Evolutionary conservation across 64 coral and sea anemone species (phyloP).

Genomic region (Pocillopora verrucosa): DNA sequence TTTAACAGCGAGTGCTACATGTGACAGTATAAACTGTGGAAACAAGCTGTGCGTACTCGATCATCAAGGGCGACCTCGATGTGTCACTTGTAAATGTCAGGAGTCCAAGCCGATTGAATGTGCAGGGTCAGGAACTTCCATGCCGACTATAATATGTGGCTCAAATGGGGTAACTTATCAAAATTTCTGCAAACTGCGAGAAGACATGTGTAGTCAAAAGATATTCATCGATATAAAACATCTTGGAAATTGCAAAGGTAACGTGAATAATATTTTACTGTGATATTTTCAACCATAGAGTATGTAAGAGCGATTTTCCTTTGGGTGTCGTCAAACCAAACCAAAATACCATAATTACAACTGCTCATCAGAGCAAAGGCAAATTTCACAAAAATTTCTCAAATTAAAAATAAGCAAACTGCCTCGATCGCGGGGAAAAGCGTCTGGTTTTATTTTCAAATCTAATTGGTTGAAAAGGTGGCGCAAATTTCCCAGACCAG

Average conservation of each 20-base stretch:
- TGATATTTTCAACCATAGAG: background rate
- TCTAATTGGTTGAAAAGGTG: too few species aligned
- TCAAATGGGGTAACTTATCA: constrained; percentile 29
- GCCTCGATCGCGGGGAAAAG: too few species aligned
- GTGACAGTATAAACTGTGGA: background rate
- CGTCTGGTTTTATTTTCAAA: too few species aligned
- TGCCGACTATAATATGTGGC: constrained; percentile 30
- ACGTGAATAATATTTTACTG: background rate
- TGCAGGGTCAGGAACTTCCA: background rate
- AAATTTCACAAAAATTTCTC: too few species aligned
- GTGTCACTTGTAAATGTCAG: constrained; percentile 27
- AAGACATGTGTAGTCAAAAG: constrained; percentile 41
- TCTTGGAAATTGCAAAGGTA: constrained; percentile 40
- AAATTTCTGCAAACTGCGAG: constrained; percentile 43
- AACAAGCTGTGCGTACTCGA: constrained; percentile 32
- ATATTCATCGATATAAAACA: constrained; percentile 37
- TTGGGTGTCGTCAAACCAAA: too few species aligned
- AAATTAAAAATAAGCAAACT: too few species aligned
- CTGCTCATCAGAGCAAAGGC: too few species aligned
- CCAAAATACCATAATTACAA: too few species aligned
- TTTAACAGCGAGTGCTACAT: constrained; percentile 32
- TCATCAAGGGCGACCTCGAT: constrained; percentile 14
- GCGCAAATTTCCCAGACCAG: too few species aligned
- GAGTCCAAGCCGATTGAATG: background rate
- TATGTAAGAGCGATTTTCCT: background rate